These are phyloP conservation scores for Diaprepes abbreviatus DNA, from an alignment of 2,888 invertebrate genomes.

Conservation along the genomic window DNA sequence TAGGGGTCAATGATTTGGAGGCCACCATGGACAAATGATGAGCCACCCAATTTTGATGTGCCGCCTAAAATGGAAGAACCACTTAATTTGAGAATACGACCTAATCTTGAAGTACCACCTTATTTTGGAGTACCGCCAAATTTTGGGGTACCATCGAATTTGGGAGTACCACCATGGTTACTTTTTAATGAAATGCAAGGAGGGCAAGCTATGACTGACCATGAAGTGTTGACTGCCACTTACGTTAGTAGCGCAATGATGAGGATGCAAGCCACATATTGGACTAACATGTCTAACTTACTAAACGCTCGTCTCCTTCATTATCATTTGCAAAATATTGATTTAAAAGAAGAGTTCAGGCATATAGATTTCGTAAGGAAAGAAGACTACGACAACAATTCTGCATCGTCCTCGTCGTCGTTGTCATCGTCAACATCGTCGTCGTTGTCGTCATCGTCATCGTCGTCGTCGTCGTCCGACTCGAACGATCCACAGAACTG, in stretches of 20 bases:
- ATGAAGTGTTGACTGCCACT: conserved; percentile 31
- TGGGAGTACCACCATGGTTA: background rate
- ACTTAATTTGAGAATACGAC: conserved; percentile 1
- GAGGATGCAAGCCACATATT: conserved; percentile 22
- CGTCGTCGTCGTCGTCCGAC: background rate
- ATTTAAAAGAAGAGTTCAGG: too few relatives aligned
- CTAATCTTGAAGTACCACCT: conserved; percentile 8
- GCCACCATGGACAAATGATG: conserved; percentile 55
- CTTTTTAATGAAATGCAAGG: conserved; percentile 17
- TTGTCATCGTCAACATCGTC: background rate
- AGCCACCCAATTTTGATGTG: conserved; percentile 37
- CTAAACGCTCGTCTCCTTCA: conserved; percentile 34
- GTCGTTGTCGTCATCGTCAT: too few relatives aligned
- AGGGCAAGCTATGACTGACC: conserved; percentile 12
- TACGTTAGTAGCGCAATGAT: conserved; percentile 21
- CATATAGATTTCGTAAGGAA: conserved; percentile 2
- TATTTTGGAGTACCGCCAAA: conserved; percentile 8
- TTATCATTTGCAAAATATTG: conserved; percentile 37
- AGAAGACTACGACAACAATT: background rate
- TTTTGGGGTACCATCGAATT: background rate
- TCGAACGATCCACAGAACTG: conserved; percentile 34
- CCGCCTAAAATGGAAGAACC: conserved; percentile 28
- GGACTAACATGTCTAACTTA: conserved; percentile 37
- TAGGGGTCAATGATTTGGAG: conserved; percentile 71
- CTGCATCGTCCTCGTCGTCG: too few relatives aligned